These are phyloP conservation scores for Heliconius melpomene DNA, from an alignment of 1,140 invertebrate species.

Conservation along the genomic window DNA sequence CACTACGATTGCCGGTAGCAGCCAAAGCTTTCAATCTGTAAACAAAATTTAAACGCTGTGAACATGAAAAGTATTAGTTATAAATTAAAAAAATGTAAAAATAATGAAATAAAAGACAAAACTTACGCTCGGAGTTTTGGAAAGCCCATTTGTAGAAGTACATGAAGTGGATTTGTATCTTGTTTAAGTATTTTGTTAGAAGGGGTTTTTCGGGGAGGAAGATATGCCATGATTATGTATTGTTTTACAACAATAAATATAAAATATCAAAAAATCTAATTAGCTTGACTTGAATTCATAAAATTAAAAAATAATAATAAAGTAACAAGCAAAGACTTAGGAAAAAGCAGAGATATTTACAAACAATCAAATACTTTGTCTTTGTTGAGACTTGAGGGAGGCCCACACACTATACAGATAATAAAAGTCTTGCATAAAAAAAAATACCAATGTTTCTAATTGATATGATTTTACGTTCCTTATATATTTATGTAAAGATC, in stretches of 20 bases:
- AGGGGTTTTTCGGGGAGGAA: slow-evolving; percentile 68
- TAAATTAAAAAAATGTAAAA: slow-evolving; percentile 16
- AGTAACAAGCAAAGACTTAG: neutral
- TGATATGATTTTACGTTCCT: too few relatives aligned
- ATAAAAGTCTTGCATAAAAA: neutral
- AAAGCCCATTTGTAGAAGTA: slow-evolving; percentile 93
- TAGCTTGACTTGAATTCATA: neutral
- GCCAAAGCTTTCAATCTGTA: slow-evolving; percentile 92
- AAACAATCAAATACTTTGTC: neutral
- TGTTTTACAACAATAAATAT: neutral
- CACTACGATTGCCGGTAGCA: slow-evolving; percentile 92
- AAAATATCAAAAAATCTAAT: neutral
- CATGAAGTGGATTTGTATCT: slow-evolving; percentile 88
- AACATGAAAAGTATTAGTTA: neutral
- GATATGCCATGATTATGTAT: slow-evolving; percentile 46
- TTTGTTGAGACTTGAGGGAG: neutral
- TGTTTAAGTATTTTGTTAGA: slow-evolving; percentile 86
- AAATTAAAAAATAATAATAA: neutral
- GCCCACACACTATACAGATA: neutral
- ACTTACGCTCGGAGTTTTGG: slow-evolving; percentile 91
- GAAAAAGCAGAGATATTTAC: neutral
- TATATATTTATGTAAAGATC: too few relatives aligned
- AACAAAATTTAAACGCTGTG: slow-evolving; percentile 22
- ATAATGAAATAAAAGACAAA: slow-evolving; percentile 7
- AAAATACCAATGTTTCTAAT: too few relatives aligned